Percentiles rank a stretch among this genome's conserved stretches.
phyloP scores from a whole-genome alignment of 2,888 invertebrate genomes.

The Eulithis testata region DNA sequence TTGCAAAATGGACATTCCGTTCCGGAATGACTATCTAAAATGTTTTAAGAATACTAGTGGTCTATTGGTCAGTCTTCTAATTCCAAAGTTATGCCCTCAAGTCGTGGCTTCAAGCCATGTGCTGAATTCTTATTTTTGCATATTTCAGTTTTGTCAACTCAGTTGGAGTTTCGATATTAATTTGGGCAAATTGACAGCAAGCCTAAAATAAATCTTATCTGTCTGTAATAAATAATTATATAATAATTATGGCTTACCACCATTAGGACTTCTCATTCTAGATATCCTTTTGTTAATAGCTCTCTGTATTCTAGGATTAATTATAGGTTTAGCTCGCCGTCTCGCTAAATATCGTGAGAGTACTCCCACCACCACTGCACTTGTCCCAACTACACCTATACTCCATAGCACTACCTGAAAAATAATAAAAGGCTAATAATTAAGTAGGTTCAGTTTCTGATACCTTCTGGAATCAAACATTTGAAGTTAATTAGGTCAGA shows the following conservation, averaged over 20 bases:
- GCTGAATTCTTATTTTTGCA: too few relatives aligned
- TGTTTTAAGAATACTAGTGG: too few relatives aligned
- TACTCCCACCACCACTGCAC: conserved; percentile 92
- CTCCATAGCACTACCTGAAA: conserved; percentile 88
- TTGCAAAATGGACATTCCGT: too few relatives aligned
- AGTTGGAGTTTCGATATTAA: too few relatives aligned
- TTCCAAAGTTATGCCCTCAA: too few relatives aligned
- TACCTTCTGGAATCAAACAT: neutral
- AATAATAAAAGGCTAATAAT: neutral
- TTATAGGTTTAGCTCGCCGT: conserved; percentile 86
- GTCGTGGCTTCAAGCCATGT: too few relatives aligned
- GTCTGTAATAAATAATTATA: too few relatives aligned
- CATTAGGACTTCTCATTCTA: conserved; percentile 88
- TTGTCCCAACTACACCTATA: conserved; percentile 87
- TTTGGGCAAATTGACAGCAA: too few relatives aligned
- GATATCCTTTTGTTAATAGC: conserved; percentile 86
- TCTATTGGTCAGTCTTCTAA: too few relatives aligned
- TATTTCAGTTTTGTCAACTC: too few relatives aligned
- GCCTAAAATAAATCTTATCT: too few relatives aligned
- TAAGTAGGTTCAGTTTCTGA: neutral
- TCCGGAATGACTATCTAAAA: too few relatives aligned
- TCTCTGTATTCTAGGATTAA: conserved; percentile 84
- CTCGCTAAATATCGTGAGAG: conserved; percentile 92
- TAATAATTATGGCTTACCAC: conserved; percentile 66
- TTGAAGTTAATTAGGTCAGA: neutral